These are phyloP conservation scores for Toxotes lorentzi DNA, from an alignment of 2,797 vertebrate species.

Conservation along the genomic window DNA sequence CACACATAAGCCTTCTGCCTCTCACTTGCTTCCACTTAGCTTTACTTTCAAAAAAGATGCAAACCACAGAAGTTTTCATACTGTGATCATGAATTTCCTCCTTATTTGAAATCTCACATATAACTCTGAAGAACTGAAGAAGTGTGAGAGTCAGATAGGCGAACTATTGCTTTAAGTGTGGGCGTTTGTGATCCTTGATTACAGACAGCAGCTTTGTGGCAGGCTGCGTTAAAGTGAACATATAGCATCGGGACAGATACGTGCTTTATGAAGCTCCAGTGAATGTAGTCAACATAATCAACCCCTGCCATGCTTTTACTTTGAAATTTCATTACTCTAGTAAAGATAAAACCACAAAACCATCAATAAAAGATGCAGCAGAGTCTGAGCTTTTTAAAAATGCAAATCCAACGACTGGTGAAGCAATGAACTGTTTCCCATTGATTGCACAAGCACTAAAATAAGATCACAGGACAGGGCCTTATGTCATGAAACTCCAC, in stretches of 20 bases:
- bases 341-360: constrained; percentile 40
- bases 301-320: constrained; percentile 1
- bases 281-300: constrained; percentile 5
- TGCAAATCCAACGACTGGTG: constrained; percentile 22
- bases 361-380: constrained; percentile 16
- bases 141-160: too few relatives aligned
- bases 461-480: constrained; percentile 28
- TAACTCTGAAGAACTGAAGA: background rate
- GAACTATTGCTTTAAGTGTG: background rate
- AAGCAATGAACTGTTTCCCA: constrained; percentile 12
- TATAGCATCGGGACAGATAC: background rate
- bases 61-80: background rate
- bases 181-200: constrained; percentile 2
- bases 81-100: background rate
- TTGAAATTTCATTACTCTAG: constrained; percentile 18
- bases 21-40: constrained; percentile 43
- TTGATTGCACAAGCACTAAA: constrained; percentile 34
- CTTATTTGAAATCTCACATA: background rate
- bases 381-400: constrained; percentile 12
- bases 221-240: background rate
- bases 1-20: constrained; percentile 61
- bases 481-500: constrained; percentile 24
- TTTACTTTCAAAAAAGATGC: constrained; percentile 42
- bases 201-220: background rate
- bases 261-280: background rate